These are phyloP conservation scores for rat (Rattus norvegicus) DNA, from an alignment of 2,113 vertebrate species.

Conservation along the genomic window DNA sequence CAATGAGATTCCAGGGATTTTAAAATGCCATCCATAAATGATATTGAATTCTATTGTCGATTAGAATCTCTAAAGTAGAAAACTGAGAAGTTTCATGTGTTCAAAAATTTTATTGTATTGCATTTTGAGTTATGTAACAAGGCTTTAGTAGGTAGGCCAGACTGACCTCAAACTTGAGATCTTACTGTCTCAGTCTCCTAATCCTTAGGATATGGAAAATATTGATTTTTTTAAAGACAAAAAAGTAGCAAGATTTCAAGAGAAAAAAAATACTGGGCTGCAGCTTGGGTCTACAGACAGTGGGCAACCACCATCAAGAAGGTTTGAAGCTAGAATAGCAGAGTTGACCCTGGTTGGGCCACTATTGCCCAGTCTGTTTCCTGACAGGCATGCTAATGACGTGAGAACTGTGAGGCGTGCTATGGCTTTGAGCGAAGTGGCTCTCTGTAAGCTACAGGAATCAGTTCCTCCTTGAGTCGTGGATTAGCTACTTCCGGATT, in stretches of 20 bases:
- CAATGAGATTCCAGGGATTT: background rate
- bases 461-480: background rate
- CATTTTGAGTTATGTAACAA: background rate
- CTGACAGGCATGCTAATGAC: background rate
- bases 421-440: background rate
- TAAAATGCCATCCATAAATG: background rate
- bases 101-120: background rate
- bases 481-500: background rate
- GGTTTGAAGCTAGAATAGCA: background rate
- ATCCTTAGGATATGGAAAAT: background rate
- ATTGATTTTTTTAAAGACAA: background rate
- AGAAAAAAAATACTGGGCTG: background rate
- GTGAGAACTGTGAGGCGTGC: background rate
- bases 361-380: background rate
- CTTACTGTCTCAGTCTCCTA: background rate
- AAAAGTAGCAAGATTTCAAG: background rate
- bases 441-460: background rate
- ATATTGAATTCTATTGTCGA: background rate
- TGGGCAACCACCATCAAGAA: background rate
- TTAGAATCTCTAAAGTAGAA: background rate
- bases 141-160: background rate
- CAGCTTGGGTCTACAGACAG: background rate
- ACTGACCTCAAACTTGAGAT: background rate
- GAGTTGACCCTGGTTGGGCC: too few species aligned
- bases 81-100: background rate